Conservation (phyloP, 2,888 invertebrate species). For the Dendrolimus pini region DNA sequence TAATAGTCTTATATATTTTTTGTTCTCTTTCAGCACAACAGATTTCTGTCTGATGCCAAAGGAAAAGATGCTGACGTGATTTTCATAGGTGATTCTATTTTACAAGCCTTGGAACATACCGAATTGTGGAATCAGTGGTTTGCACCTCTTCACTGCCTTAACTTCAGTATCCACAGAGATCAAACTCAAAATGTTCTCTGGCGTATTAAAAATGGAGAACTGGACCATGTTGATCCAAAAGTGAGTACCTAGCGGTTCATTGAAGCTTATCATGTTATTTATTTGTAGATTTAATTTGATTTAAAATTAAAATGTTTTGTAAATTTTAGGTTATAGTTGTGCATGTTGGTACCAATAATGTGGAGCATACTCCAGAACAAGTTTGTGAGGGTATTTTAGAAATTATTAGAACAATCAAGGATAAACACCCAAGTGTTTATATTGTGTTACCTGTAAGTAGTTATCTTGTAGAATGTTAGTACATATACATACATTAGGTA, state of each 20-base stretch:
- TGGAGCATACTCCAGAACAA: slow-evolving; percentile 86
- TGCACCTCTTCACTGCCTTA: slow-evolving; percentile 93
- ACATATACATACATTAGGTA: not conserved
- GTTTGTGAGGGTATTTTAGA: slow-evolving; percentile 88
- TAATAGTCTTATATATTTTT: slow-evolving; percentile 24
- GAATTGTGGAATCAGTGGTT: slow-evolving; percentile 94
- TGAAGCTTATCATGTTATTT: not conserved
- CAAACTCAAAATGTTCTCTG: slow-evolving; percentile 92
- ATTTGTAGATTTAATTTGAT: not conserved
- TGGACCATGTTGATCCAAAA: slow-evolving; percentile 93
- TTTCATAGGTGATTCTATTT: slow-evolving; percentile 92
- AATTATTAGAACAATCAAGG: slow-evolving; percentile 84
- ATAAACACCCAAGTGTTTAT: slow-evolving; percentile 87
- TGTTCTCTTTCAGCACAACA: slow-evolving; percentile 81
- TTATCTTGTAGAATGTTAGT: not conserved
- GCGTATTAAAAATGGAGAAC: slow-evolving; percentile 92
- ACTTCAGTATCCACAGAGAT: slow-evolving; percentile 93
- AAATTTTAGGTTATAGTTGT: slow-evolving; percentile 85
- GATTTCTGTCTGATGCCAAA: slow-evolving; percentile 89
- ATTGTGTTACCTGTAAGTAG: slow-evolving; percentile 89
- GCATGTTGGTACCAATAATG: slow-evolving; percentile 93
- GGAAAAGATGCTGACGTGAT: slow-evolving; percentile 95
- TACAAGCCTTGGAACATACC: slow-evolving; percentile 88
- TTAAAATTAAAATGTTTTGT: slow-evolving; percentile 3
- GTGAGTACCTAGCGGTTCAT: slow-evolving; percentile 52